Evolutionary conservation across 2,797 vertebrate species (phyloP), one percentile per base, ranked within the genome.

Genomic region (Channallabes apus): DNA sequence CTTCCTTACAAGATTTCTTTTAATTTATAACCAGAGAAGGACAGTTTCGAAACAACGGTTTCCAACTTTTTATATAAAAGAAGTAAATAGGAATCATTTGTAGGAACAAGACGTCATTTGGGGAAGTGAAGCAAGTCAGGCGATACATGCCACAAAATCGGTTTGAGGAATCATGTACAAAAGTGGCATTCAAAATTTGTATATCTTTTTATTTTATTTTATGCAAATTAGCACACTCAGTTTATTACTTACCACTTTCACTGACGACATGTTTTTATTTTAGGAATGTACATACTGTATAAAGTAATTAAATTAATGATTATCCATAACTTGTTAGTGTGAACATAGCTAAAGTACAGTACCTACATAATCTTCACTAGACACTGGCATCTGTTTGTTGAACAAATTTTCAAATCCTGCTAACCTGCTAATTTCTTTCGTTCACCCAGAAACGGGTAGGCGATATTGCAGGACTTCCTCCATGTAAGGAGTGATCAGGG

Each of bases 401-500:
- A 56, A 46, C 46, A 51, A n/a, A 6, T 61, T 41, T 69, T 72
- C 17, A 54, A 51, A 54, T 54, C n/a, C 51, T 18, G n/a, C 54
- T 27, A 18, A 54, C 38, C n/a, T 72, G 5, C 5, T n/a, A n/a
- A 12, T 27, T 77, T 38, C 29, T 59, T 59, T 32, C 1, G 32
- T 80, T 83, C 29, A 11, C 46, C 67, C 46, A 77, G 46, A 84
- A 58, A 54, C 0, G 18, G 14, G 38, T 9, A 59, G 64, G 59
- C 2, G 29, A 20, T 68, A n/a, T 7, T 24, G 82, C 54, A 71
- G 32, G 32, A 29, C 24, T 67, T 73, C 6, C 56, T 24, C 58
- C 29, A 38, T 62, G 62, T 81, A 51, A 2, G 27, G 27, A 0
- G 81, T 83, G 71, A 82, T 15, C 22, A 75, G 87, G 83, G 91